These are phyloP conservation scores for Pecten maximus DNA, from an alignment of 2,888 invertebrate genomes.

Conservation along the genomic window DNA sequence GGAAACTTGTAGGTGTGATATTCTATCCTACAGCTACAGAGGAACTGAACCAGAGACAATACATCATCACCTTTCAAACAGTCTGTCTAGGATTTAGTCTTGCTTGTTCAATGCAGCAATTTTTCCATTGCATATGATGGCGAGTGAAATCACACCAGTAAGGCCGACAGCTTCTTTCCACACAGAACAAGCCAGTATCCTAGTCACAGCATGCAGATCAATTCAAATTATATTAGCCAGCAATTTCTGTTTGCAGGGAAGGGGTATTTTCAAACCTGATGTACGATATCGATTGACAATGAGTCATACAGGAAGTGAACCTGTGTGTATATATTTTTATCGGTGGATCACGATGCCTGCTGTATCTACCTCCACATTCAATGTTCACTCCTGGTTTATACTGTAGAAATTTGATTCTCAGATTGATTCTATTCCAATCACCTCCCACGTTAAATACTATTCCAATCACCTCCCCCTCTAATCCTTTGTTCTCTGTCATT, in stretches of 20 bases:
- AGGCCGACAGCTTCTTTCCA: neutral
- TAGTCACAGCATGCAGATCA: neutral
- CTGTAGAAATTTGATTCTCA: neutral
- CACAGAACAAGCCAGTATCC: neutral
- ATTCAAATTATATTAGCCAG: conserved; percentile 26
- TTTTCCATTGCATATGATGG: neutral
- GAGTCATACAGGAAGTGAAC: neutral
- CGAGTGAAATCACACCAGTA: neutral
- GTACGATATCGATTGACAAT: neutral
- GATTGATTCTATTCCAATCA: neutral
- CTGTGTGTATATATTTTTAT: neutral
- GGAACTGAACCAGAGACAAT: neutral
- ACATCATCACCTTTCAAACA: neutral
- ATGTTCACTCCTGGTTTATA: neutral
- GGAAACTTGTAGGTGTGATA: neutral
- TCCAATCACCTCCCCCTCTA: no score
- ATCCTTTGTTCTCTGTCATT: no score
- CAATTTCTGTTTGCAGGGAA: conserved; percentile 13
- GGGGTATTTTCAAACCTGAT: conserved; percentile 30
- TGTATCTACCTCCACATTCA: neutral
- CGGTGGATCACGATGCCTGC: neutral
- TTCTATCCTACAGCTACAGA: neutral
- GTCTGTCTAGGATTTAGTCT: neutral
- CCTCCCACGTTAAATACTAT: neutral
- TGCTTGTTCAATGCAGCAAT: neutral